These are phyloP conservation scores for Zophobas morio DNA, from an alignment of 1,140 invertebrate species.

Conservation along the genomic window DNA sequence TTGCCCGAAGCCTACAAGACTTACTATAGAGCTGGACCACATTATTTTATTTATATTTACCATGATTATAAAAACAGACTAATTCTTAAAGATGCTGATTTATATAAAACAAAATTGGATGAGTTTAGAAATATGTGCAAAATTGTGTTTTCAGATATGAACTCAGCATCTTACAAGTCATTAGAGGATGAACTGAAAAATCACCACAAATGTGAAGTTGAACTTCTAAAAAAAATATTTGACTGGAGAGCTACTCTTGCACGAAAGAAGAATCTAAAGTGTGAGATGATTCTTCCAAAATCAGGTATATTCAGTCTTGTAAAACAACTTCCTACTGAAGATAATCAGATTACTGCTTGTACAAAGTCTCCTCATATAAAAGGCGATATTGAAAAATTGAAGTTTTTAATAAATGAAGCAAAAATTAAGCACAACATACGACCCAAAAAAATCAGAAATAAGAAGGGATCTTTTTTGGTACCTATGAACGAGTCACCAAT, in stretches of 20 bases:
- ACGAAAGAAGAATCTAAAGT: neutral
- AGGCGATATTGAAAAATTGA: neutral
- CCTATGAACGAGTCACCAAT: no score
- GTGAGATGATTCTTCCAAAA: neutral
- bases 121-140: neutral
- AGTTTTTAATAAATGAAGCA: neutral
- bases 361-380: neutral
- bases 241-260: neutral
- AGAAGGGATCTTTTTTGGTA: no score
- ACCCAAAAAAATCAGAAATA: no score
- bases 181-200: neutral
- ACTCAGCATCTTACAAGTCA: neutral
- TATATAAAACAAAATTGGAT: neutral
- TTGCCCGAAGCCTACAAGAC: neutral
- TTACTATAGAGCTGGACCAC: neutral
- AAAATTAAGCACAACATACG: no score
- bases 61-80: conserved; percentile 9
- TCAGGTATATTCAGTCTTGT: neutral
- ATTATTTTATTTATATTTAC: conserved; percentile 10
- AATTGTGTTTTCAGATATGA: neutral
- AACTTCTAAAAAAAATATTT: neutral
- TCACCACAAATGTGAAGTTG: neutral
- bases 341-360: neutral
- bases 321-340: neutral
- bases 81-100: neutral